Percentiles rank a stretch among this genome's conserved stretches.
Evolutionary conservation across 1,140 invertebrate genomes (phyloP).

Genomic region (Saccostrea echinata): DNA sequence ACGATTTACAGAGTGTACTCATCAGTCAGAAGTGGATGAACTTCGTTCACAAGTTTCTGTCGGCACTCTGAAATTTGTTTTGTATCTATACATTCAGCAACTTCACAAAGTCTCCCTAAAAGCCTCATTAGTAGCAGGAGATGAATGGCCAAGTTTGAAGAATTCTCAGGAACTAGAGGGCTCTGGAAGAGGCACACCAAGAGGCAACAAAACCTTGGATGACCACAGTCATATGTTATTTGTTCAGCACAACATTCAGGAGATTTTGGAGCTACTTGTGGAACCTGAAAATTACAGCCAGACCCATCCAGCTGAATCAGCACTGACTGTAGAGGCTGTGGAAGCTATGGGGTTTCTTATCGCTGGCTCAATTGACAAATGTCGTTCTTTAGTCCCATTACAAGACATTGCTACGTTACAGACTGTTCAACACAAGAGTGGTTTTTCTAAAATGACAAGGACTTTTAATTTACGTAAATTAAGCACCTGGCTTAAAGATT

Average conservation of each 20-base stretch:
- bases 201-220: slow-evolving; percentile 76
- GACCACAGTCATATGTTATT: slow-evolving; percentile 78
- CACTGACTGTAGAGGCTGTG: slow-evolving; percentile 70
- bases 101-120: slow-evolving; percentile 78
- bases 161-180: slow-evolving; percentile 70
- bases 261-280: slow-evolving; percentile 78
- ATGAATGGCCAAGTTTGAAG: slow-evolving; percentile 76
- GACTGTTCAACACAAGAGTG: slow-evolving; percentile 14
- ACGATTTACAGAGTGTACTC: slow-evolving; percentile 47
- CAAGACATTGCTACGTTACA: not conserved
- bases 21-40: not conserved
- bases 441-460: slow-evolving; percentile 65
- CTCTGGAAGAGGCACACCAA: slow-evolving; percentile 66
- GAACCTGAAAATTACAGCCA: slow-evolving; percentile 67
- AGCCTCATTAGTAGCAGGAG: slow-evolving; percentile 77
- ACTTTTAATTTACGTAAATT: slow-evolving; percentile 71
- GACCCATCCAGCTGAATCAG: slow-evolving; percentile 53
- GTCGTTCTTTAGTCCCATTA: slow-evolving; percentile 57
- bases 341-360: slow-evolving; percentile 77
- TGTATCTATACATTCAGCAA: slow-evolving; percentile 79
- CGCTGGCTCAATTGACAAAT: slow-evolving; percentile 74
- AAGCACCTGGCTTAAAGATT: slow-evolving; percentile 76
- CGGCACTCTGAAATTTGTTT: slow-evolving; percentile 76
- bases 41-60: slow-evolving; percentile 64
- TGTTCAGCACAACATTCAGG: slow-evolving; percentile 77